phyloP scores from a whole-genome alignment of 2,888 invertebrate species.

The Lumbricus terrestris region DNA sequence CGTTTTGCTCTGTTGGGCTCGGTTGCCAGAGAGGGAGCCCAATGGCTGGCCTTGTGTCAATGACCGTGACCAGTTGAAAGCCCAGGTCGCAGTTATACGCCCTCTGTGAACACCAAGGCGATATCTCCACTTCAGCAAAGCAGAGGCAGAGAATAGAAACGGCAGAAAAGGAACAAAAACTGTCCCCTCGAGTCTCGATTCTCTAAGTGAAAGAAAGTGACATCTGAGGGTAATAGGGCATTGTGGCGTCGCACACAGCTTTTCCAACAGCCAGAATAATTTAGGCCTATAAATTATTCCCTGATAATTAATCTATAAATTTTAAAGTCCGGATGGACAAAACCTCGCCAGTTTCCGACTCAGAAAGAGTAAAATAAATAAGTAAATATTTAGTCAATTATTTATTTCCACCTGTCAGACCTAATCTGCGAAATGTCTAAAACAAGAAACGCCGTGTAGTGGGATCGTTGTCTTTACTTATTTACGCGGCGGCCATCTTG shows the following conservation, averaged over 20 bases:
- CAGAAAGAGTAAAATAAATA: neutral
- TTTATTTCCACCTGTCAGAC: neutral
- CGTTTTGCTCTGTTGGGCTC: neutral
- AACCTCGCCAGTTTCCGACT: neutral
- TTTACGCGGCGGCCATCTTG: neutral
- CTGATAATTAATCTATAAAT: no score
- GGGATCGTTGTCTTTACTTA: neutral
- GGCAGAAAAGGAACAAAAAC: neutral
- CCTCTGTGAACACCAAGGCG: neutral
- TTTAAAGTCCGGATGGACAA: neutral
- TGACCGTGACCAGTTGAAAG: neutral
- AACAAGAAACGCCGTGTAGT: neutral
- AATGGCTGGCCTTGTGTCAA: neutral
- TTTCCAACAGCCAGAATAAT: no score
- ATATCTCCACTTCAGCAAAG: neutral
- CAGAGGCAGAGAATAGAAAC: neutral
- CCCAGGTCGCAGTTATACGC: neutral
- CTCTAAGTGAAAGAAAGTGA: neutral
- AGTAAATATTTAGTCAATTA: neutral
- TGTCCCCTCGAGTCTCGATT: neutral
- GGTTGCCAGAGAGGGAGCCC: neutral
- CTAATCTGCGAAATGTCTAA: neutral
- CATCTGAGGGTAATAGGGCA: neutral
- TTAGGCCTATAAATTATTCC: no score
- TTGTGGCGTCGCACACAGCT: no score